phyloP scores from a whole-genome alignment of 2,888 invertebrate genomes.

The Lamellibrachia satsuma region DNA sequence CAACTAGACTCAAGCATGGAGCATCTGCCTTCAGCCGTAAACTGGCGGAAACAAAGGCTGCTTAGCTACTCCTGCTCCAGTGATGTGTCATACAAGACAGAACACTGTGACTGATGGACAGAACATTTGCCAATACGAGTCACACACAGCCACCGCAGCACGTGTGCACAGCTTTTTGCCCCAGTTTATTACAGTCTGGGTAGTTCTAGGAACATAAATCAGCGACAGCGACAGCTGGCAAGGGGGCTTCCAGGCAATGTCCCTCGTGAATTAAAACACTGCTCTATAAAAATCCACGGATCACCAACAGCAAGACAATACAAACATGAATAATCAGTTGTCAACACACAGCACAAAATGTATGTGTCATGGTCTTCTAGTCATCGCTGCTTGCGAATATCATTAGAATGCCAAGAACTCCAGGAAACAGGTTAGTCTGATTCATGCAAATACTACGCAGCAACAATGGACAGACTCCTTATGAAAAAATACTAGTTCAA shows the following conservation, averaged over 20 bases:
- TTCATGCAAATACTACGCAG: not conserved
- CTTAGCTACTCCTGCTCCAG: not conserved
- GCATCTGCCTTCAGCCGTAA: not conserved
- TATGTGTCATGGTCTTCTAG: not conserved
- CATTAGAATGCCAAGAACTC: not conserved
- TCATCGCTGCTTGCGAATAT: not conserved
- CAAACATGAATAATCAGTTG: not conserved
- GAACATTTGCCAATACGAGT: not conserved
- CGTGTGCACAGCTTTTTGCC: not conserved
- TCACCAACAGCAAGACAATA: not conserved
- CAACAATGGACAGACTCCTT: not conserved
- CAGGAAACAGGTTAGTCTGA: not conserved
- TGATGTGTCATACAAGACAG: not conserved
- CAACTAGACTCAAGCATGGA: not conserved
- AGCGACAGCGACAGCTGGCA: not conserved
- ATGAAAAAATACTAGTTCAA: not conserved
- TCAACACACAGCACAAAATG: not conserved
- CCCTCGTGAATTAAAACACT: not conserved
- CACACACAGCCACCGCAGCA: not conserved
- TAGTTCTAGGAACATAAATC: constrained; percentile 13
- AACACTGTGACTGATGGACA: not conserved
- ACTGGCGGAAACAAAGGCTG: constrained; percentile 17
- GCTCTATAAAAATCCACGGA: not conserved
- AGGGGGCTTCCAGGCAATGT: not conserved
- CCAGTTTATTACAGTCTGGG: not conserved